Evolutionary conservation across 2,113 vertebrate species (phyloP), one percentile per base, ranked within the genome.

Genomic region (Dipodomys spectabilis): DNA sequence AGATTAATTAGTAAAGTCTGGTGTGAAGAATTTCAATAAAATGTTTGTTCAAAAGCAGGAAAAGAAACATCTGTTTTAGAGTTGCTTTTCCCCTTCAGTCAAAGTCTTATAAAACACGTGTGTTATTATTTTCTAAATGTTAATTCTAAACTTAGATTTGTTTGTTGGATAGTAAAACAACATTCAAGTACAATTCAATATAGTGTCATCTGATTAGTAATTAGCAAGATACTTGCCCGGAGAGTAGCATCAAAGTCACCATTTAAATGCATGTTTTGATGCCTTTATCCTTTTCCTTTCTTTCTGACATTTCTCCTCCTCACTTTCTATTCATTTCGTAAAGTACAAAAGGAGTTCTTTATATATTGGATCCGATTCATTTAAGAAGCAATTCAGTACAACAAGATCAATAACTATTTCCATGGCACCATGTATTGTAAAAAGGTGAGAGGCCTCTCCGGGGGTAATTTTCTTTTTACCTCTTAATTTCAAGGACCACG

Each of bases 1-100:
- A 95, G 78, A 95, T 96, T 98, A 97, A 98, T 98, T 97, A 97
- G 94, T 81, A 95, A 95, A 97, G 60, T 95, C 89, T 94, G 82
- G 68, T 96, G 90, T 90, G 89, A 97, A 97, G 83, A 96, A 89
- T 82, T 67, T 96, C 75, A 92, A 85, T 95, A 93, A 95, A 91
- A 75, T 30, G 6, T 93, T 96, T 96, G 69, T 96, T 96, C 81
- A 93, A 95, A 95, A 82, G 77, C 45, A 45, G 25, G 7, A 88
- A 95, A 81, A 88, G 85, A 88, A 97, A 96, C 91, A 97, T 94
- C 93, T 98, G 93, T 13, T 97, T 97, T 71, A 85, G 32, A 16
- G 94, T 90, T 91, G 32, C 80, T 89, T 92, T 49, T 23, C 74
- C 53, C 1, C 49, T 35, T 85, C 27, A 85, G 95, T 94, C 69